Conservation (phyloP, 2,797 vertebrate species). For the Echiichthys vipera region DNA sequence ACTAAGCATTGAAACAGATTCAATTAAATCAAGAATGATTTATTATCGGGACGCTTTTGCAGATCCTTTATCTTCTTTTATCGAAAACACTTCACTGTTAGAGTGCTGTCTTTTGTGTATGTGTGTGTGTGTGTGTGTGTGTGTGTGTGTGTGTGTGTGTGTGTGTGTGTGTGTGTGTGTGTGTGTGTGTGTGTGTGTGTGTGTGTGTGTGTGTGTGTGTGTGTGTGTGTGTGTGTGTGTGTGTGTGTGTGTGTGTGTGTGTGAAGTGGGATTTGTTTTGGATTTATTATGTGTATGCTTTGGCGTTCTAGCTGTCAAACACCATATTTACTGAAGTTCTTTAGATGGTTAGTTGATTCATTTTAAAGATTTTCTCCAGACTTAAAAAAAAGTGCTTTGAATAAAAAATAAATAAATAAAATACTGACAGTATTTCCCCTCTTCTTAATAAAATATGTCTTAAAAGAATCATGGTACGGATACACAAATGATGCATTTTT, state of each 20-base stretch:
- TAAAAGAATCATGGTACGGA: too few species aligned
- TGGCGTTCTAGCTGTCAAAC: background rate
- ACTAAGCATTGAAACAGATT: conserved; percentile 1
- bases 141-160: background rate
- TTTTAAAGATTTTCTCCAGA: background rate
- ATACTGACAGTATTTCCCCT: too few species aligned
- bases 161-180: background rate
- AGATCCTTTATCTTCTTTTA: background rate
- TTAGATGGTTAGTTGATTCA: background rate
- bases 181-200: background rate
- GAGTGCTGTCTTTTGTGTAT: background rate
- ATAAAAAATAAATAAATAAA: too few species aligned
- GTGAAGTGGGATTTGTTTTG: background rate
- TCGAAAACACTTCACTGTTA: background rate
- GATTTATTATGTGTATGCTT: background rate
- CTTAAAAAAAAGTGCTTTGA: background rate
- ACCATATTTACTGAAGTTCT: background rate
- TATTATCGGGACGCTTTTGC: background rate
- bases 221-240: background rate
- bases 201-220: background rate
- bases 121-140: background rate
- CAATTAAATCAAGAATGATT: background rate
- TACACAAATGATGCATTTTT: too few species aligned
- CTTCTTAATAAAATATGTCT: too few species aligned
- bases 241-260: background rate